A percentile compares a stretch with the other conserved stretches of the same genome.
Conservation (phyloP, 1,140 invertebrate genomes). For the Calephelis nemesis region DNA sequence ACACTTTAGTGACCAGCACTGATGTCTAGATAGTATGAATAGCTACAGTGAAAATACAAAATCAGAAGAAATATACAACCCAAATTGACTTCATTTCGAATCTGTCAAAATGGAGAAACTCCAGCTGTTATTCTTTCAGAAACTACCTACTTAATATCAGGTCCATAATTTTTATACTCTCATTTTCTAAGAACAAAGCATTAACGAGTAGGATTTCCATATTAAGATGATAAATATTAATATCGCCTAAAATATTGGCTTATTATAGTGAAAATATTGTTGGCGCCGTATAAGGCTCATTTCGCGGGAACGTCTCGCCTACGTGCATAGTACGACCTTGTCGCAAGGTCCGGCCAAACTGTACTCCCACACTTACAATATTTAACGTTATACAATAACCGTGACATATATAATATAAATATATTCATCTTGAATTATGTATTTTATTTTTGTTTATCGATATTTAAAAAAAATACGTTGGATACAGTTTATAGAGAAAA, state of each 20-base stretch:
- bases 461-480: too few relatives aligned
- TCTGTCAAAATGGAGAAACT: too few relatives aligned
- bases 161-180: neutral
- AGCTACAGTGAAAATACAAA: too few relatives aligned
- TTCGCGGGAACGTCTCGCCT: conserved; percentile 49
- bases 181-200: neutral
- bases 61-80: too few relatives aligned
- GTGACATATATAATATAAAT: neutral
- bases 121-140: too few relatives aligned
- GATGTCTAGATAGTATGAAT: too few relatives aligned
- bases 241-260: conserved; percentile 2
- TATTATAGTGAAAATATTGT: conserved; percentile 28
- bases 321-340: conserved; percentile 59
- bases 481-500: too few relatives aligned
- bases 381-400: conserved; percentile 12
- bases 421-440: neutral
- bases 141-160: conserved; percentile 23
- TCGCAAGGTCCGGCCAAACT: conserved; percentile 63
- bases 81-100: too few relatives aligned
- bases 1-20: too few relatives aligned
- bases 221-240: conserved; percentile 4
- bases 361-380: conserved; percentile 49
- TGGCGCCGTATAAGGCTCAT: conserved; percentile 54
- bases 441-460: too few relatives aligned
- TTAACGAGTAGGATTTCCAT: neutral